Evolutionary conservation across 2,113 vertebrate genomes (phyloP).

Genomic region (Pterocles orientalis): DNA sequence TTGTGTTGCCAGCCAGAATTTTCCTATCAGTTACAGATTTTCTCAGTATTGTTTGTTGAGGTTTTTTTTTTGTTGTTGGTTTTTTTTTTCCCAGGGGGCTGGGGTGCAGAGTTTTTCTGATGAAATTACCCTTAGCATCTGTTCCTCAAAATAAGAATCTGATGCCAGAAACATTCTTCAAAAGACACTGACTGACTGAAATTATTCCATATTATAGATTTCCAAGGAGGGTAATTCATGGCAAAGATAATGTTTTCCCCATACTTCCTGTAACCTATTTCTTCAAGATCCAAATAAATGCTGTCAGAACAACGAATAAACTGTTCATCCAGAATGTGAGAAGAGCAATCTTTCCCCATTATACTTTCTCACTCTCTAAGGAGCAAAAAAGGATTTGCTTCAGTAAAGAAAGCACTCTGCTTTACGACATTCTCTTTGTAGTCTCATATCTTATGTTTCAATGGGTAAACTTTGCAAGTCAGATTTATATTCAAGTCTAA

Average conservation of each 20-base stretch:
- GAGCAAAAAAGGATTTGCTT: constrained; percentile 1
- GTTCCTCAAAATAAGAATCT: not conserved
- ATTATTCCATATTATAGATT: not conserved
- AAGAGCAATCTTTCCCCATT: constrained; percentile 31
- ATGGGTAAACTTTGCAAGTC: constrained; percentile 55
- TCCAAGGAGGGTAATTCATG: not conserved
- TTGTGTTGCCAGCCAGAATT: not conserved
- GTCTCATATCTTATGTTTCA: constrained; percentile 46
- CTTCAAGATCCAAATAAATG: constrained; percentile 1
- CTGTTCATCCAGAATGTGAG: not conserved
- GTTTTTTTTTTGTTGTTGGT: not conserved
- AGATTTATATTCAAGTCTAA: constrained; percentile 57
- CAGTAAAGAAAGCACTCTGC: constrained; percentile 13
- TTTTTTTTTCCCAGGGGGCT: not conserved
- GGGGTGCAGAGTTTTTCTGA: not conserved
- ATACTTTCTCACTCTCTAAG: constrained; percentile 26
- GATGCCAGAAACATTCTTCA: not conserved
- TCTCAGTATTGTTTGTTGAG: not conserved
- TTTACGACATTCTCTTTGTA: constrained; percentile 1
- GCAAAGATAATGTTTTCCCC: not conserved
- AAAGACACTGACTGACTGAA: not conserved
- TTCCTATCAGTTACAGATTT: not conserved
- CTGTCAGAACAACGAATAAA: constrained; percentile 43
- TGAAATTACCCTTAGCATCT: not conserved
- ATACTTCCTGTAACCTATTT: not conserved